Conservation (phyloP, 2,797 vertebrate species). For the Tokudaia muenninki region DNA sequence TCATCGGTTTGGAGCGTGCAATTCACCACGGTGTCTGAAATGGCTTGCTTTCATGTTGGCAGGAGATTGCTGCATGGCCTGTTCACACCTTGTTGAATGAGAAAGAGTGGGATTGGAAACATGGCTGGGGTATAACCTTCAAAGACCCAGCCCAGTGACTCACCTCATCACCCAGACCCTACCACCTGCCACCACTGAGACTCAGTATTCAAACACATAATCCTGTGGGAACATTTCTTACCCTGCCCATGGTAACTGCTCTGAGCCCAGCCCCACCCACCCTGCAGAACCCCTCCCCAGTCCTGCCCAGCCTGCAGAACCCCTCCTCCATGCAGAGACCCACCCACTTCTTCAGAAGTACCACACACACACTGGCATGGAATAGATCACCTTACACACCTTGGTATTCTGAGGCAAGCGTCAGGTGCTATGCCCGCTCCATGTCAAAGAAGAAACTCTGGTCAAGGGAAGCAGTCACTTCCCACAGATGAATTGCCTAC, state of each 20-base stretch:
- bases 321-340: too few species aligned
- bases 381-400: not conserved
- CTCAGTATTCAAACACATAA: not conserved
- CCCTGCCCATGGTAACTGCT: not conserved
- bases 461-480: not conserved
- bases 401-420: not conserved
- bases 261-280: not conserved
- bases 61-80: not conserved
- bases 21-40: not conserved
- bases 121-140: not conserved
- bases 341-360: not conserved
- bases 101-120: not conserved
- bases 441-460: not conserved
- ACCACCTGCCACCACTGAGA: too few species aligned
- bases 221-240: not conserved
- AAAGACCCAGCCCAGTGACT: not conserved
- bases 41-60: not conserved
- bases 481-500: not conserved
- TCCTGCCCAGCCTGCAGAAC: fast-evolving
- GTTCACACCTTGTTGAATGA: not conserved
- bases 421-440: too few species aligned
- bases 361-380: too few species aligned
- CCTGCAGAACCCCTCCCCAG: too few species aligned
- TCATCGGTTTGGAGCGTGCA: not conserved
- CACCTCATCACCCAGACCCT: not conserved